phyloP scores from a whole-genome alignment of 2,797 vertebrate genomes.

The Avahi laniger region DNA sequence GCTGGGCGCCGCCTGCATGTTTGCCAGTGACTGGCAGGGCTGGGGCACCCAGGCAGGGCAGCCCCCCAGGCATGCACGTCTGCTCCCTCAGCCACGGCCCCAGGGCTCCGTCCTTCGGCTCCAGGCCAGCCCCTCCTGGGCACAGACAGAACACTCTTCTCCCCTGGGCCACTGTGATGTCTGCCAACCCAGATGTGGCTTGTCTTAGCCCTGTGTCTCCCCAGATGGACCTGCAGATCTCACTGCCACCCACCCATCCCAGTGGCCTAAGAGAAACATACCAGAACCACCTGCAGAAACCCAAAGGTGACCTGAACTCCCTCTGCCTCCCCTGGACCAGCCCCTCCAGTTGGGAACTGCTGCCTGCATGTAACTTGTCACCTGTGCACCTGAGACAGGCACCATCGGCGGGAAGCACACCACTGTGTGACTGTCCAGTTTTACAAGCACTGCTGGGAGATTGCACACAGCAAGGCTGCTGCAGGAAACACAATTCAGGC shows the following conservation, averaged over 20 bases:
- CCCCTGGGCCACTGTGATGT: neutral
- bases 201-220: neutral
- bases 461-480: accelerated
- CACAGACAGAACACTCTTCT: neutral
- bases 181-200: neutral
- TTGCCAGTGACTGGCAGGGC: neutral
- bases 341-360: neutral
- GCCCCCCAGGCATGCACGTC: neutral
- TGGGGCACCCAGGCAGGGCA: neutral
- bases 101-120: neutral
- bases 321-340: neutral
- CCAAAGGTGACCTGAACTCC: neutral
- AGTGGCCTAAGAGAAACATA: neutral
- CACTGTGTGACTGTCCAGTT: neutral
- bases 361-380: neutral
- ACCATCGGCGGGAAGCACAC: accelerated
- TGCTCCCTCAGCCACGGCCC: neutral
- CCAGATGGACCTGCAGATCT: neutral
- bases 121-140: neutral
- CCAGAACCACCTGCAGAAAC: neutral
- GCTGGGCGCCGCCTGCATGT: neutral
- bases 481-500: neutral
- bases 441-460: accelerated
- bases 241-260: neutral
- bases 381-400: neutral